These are phyloP conservation scores for Drosophila kokeensis DNA, from an alignment of 2,888 invertebrate species.

Conservation along the genomic window DNA sequence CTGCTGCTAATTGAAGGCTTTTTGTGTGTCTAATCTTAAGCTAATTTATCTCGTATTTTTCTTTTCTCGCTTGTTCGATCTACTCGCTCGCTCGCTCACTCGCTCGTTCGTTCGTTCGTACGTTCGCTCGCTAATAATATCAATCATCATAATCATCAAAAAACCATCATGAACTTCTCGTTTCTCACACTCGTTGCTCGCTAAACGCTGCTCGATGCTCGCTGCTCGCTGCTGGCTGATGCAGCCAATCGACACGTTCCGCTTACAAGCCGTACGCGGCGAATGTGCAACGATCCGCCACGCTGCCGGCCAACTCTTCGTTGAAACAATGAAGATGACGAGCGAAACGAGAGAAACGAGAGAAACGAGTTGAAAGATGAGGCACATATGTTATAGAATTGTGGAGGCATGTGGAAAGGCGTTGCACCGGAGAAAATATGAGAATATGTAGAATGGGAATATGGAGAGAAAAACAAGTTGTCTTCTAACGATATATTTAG, in stretches of 20 bases:
- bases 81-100: conserved; percentile 24
- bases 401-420: conserved; percentile 24
- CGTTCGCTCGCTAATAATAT: conserved; percentile 40
- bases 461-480: conserved; percentile 22
- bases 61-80: conserved; percentile 62
- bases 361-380: conserved; percentile 17
- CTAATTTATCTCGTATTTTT: conserved; percentile 63
- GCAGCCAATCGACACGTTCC: conserved; percentile 85
- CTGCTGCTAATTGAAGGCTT: conserved; percentile 50
- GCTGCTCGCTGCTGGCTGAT: conserved; percentile 11
- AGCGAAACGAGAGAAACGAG: conserved; percentile 2
- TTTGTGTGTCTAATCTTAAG: conserved; percentile 52
- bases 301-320: conserved; percentile 93
- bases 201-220: conserved; percentile 2
- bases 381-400: conserved; percentile 5
- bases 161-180: conserved; percentile 15
- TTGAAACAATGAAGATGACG: conserved; percentile 85
- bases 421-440: conserved; percentile 10
- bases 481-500: conserved; percentile 41
- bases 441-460: conserved; percentile 12
- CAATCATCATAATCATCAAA: conserved; percentile 34
- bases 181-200: conserved; percentile 1
- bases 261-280: conserved; percentile 85
- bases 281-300: conserved; percentile 92
- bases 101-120: conserved; percentile 12